A percentile compares a stretch with the other conserved stretches of the same genome.
phyloP scores from a whole-genome alignment of 1,140 invertebrate species.

The Neelides sp. region DNA sequence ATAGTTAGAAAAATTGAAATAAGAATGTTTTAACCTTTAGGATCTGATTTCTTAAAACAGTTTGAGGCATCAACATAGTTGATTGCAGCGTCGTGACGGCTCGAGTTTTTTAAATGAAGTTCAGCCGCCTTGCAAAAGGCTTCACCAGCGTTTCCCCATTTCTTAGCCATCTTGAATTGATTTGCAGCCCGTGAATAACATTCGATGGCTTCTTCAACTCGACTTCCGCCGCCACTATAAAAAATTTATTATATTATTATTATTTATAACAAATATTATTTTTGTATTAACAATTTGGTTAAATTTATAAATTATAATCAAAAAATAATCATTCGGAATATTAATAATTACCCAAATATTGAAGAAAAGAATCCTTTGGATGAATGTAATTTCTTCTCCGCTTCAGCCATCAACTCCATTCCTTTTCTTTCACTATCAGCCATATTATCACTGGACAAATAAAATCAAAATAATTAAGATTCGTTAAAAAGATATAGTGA shows the following conservation, averaged over 20 bases:
- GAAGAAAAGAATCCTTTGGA: conserved; percentile 80
- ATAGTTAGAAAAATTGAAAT: background rate
- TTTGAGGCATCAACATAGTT: conserved; percentile 93
- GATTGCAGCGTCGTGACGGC: conserved; percentile 84
- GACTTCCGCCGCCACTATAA: conserved; percentile 58
- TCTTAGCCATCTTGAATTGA: conserved; percentile 97
- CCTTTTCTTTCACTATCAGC: conserved; percentile 88
- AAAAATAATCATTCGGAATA: conserved; percentile 30
- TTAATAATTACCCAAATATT: conserved; percentile 74
- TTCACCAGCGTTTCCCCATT: conserved; percentile 88
- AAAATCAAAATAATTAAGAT: too few relatives aligned
- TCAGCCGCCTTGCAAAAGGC: conserved; percentile 84
- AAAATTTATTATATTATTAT: conserved; percentile 10
- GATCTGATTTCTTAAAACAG: conserved; percentile 91
- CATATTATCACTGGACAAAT: too few relatives aligned
- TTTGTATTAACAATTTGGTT: too few relatives aligned
- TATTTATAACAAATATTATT: too few relatives aligned
- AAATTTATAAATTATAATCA: too few relatives aligned
- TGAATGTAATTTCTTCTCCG: conserved; percentile 75
- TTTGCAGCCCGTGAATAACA: conserved; percentile 91
- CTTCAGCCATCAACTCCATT: conserved; percentile 75
- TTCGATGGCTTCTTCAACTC: conserved; percentile 90
- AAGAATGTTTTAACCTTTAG: conserved; percentile 42
- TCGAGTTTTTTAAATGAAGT: conserved; percentile 70
- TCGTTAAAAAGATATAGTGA: too few relatives aligned